Base-by-base conservation (phyloP, 1,140 invertebrate genomes). In the Adelges cooleyi region DNA sequence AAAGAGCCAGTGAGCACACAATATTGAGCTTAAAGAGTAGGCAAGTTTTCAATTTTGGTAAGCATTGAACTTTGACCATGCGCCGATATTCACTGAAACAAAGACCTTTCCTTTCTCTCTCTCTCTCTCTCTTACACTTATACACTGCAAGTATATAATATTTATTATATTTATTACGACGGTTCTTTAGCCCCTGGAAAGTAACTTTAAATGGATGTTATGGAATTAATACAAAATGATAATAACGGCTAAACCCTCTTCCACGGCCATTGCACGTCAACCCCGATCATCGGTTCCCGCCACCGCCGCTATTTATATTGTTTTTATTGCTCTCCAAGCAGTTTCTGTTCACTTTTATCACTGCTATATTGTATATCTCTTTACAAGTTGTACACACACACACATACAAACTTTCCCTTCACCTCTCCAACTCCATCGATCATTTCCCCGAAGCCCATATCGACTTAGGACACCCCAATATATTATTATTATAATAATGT, bases 321-420 rank as follows among this genome's bases (percentile, higher is more conserved):
- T 62, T 62, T 62, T 62, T 62, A 62, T 62, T 62, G 56, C 40
- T 48, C 56, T 48, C 25, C 56, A 42, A 48, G 56, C 56, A 40
- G 42, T 62, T 62, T 62, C 42, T 42, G 46, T 62, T 42, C 56
- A 20, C n/a, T 62, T 62, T 62, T 62, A 62, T 62, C 56, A 62
- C 56, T 33, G 42, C 46, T 48, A n/a, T 56, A 56, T 20, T 56
- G n/a, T 36, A 56, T 46, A 44, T 27, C 11, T 11, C 11, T 33
- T 5, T 6, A 42, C 38, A 56, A 38, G 15, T 42, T 23, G n/a
- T 15, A 42, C 42, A 44, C n/a, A 50, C 13, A 33, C n/a, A 33
- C 40, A 59, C 17, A 42, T 46, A 62, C 11, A 15, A 62, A 17
- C 42, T 15, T 48, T 33, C 29, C 29, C 11, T 33, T 11, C 11